These are phyloP conservation scores for Pseudopodoces humilis DNA, from an alignment of 2,113 vertebrate species.

Conservation along the genomic window DNA sequence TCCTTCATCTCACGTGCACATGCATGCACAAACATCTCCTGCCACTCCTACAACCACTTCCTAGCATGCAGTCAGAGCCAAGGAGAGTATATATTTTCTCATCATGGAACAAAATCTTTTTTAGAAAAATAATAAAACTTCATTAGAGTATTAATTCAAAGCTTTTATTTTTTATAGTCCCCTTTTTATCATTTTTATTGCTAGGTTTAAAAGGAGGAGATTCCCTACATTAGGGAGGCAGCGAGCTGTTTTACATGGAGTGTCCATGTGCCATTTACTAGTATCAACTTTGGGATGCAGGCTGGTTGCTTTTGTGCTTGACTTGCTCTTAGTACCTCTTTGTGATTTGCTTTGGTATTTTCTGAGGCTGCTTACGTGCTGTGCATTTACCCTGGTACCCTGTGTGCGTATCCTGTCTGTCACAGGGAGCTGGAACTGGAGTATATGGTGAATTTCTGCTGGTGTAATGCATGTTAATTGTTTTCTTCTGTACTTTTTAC, in stretches of 20 bases:
- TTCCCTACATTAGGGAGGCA: slow-evolving; percentile 60
- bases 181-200: slow-evolving; percentile 69
- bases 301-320: slow-evolving; percentile 5
- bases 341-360: neutral
- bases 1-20: neutral
- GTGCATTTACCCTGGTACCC: neutral
- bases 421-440: neutral
- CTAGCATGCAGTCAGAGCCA: neutral
- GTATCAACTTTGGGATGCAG: slow-evolving; percentile 54
- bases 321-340: neutral
- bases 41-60: neutral
- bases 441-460: neutral
- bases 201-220: slow-evolving; percentile 60
- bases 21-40: neutral
- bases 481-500: neutral
- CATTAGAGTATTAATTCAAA: slow-evolving; percentile 68
- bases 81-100: slow-evolving; percentile 61
- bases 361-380: neutral
- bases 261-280: slow-evolving; percentile 36
- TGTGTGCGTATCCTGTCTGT: neutral
- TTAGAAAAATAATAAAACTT: slow-evolving; percentile 68
- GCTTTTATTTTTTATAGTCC: slow-evolving; percentile 59
- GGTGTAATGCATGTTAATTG: neutral
- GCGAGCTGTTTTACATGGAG: slow-evolving; percentile 46
- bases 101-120: slow-evolving; percentile 62